Percentiles rank a stretch among this genome's conserved stretches.
Evolutionary conservation across 1,140 invertebrate genomes (phyloP).

Genomic region (Ptiloglossa arizonensis): DNA sequence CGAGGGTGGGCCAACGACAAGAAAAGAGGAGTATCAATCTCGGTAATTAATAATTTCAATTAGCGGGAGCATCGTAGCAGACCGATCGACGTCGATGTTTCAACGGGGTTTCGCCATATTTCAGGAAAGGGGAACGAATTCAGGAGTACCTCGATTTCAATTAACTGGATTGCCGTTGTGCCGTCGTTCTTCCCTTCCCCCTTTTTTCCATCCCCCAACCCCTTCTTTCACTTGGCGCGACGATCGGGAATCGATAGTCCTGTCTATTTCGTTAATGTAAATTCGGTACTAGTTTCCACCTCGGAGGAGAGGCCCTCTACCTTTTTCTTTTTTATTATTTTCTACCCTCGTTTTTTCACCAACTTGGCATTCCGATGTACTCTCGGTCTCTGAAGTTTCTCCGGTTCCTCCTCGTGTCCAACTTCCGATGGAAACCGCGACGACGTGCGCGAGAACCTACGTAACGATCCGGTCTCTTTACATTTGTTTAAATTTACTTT

Average conservation of each 20-base stretch:
- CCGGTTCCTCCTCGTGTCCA: not conserved
- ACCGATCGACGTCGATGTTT: conserved; percentile 12
- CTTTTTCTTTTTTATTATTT: too few relatives aligned
- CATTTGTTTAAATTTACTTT: too few relatives aligned
- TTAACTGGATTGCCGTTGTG: conserved; percentile 62
- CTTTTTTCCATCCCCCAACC: not conserved
- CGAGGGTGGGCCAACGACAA: not conserved
- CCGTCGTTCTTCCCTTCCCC: not conserved
- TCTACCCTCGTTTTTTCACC: too few relatives aligned
- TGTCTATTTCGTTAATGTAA: conserved; percentile 57
- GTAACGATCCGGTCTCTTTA: too few relatives aligned
- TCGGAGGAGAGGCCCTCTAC: conserved; percentile 12
- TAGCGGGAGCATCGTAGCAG: conserved; percentile 9
- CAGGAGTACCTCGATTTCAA: conserved; percentile 56
- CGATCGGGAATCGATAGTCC: conserved; percentile 58
- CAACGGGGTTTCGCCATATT: conserved; percentile 25
- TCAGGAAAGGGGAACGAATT: conserved; percentile 39
- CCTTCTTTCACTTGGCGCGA: not conserved
- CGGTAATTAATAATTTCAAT: conserved; percentile 63
- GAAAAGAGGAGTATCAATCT: conserved; percentile 20
- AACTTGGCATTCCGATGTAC: not conserved
- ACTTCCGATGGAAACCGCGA: not conserved
- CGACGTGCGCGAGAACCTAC: not conserved
- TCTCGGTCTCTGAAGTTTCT: conserved; percentile 25
- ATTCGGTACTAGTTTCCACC: conserved; percentile 30